Base-by-base conservation (phyloP, 2,113 vertebrate genomes). In the Odobenus rosmarus region DNA sequence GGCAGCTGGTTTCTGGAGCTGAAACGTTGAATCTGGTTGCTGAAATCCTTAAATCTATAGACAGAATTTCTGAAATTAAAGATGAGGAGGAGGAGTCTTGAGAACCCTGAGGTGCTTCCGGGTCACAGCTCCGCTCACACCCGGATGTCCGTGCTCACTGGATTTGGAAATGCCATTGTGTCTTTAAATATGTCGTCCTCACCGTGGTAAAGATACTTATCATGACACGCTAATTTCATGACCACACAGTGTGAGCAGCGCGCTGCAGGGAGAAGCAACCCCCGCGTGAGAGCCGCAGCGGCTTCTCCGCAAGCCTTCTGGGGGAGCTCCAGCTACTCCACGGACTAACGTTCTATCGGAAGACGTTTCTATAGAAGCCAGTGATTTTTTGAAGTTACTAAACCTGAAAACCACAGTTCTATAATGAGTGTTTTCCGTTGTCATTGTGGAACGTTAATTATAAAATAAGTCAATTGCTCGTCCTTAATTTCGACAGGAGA, bases 1-100 rank as follows among this genome's bases (percentile, higher is more conserved):
- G 99, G 98, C 99, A 99, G 96, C 96, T 99, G 82, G 5, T 99
- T 19, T 99, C 99, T 0, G 99, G 99, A 57, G 99, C 98, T 0
- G 99, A 99, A 79, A 98, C 98, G 0, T 51, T 99, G 95, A 98
- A 98, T 94, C 97, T 99, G 0, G 98, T 99, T 0, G 98, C 98
- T 0, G 98, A 99, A 7, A 98, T 99, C 36, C 98, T 99, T 1
- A 98, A 98, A n/a, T 99, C 99, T 0, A 98, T 99, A 87, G 99
- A 99, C 98, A 98, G 98, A 53, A 98, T 99, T 59, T 98, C 99
- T 0, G 99, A 99, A 46, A 18, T 98, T 62, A 97, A 98, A 61
- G 98, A 93, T 0, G 96, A 96, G n/a, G 96, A 98, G 6, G 96
- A 95, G 0, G 95, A 96, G 12, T 96, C 95, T 0, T 99, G 87